Base-by-base conservation (phyloP, 2,113 vertebrate species). In the Ariopsis seemanni region DNA sequence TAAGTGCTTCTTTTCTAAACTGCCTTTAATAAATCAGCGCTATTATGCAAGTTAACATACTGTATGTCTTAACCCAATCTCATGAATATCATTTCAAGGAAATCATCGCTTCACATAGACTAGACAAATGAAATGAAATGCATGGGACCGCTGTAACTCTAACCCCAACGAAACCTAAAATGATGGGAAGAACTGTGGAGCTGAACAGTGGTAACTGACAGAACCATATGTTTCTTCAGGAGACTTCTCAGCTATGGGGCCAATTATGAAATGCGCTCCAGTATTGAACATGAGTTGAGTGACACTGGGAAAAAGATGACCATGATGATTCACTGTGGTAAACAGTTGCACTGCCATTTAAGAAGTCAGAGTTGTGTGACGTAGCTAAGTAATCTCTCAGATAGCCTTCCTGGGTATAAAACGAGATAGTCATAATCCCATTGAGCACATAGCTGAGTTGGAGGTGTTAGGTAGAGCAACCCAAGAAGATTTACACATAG, bases 341-440 rank as follows among this genome's bases (percentile, higher is more conserved):
- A 55, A 53, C 62, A 69, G 10, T 67, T 86, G 7, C 18, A 20
- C 65, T 72, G 30, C 53, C 8, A 48, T 62, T 53, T 62, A 50
- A 75, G 87, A 86, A 85, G 92, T 89, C 65, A 82, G 72, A 88
- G 88, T 80, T 30, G 50, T 60, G 88, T 95, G 94, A 95, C 92
- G 90, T 87, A 88, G 55, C 94, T 91, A 95, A 95, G 91, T 96
- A 95, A 96, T 94, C 95, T 94, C 91, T 85, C 85, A 91, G 91
- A 93, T 92, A 94, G 90, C 93, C 91, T 93, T 93, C 90, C 93
- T 94, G 93, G 94, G 94, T 94, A 95, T 95, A 95, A 93, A 89
- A 57, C 87, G 89, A 86, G 92, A 93, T 91, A 89, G 92, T 87
- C 62, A 89, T 93, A 94, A 94, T 94, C 94, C 88, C 65, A 86